These are phyloP conservation scores for Cyanoramphus novaezelandiae DNA, from an alignment of 2,113 vertebrate genomes.

Conservation along the genomic window DNA sequence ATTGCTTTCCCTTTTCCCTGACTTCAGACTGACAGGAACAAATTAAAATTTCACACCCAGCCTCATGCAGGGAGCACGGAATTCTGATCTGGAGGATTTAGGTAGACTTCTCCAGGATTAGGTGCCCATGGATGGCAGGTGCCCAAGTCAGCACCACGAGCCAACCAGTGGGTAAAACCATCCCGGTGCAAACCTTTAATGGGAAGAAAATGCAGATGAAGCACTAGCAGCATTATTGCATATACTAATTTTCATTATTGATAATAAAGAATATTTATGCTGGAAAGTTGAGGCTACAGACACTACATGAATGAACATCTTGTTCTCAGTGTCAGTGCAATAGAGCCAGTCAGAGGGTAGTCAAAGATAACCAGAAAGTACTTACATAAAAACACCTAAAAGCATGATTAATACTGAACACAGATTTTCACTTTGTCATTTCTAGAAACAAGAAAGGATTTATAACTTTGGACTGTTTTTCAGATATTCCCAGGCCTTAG, in stretches of 20 bases:
- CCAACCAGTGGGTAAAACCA: not conserved
- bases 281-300: not conserved
- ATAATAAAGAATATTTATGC: not conserved
- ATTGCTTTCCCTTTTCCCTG: constrained; percentile 33
- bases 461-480: not conserved
- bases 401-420: not conserved
- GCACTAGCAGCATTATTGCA: not conserved
- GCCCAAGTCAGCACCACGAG: not conserved
- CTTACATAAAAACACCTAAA: not conserved
- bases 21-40: constrained; percentile 57
- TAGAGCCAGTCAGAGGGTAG: not conserved
- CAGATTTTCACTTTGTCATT: not conserved
- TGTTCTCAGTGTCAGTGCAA: not conserved
- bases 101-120: constrained; percentile 29
- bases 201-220: not conserved
- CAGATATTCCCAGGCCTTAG: not conserved
- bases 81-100: constrained; percentile 27
- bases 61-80: constrained; percentile 7
- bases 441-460: not conserved
- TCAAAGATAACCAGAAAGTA: not conserved
- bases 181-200: not conserved
- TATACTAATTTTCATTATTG: not conserved
- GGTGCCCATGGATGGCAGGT: rapidly evolving
- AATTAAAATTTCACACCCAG: constrained; percentile 67
- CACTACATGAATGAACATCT: rapidly evolving